Percentiles rank a stretch among this genome's conserved stretches.
Conservation (phyloP, 2,113 vertebrate species). For the Mustelus asterias region DNA sequence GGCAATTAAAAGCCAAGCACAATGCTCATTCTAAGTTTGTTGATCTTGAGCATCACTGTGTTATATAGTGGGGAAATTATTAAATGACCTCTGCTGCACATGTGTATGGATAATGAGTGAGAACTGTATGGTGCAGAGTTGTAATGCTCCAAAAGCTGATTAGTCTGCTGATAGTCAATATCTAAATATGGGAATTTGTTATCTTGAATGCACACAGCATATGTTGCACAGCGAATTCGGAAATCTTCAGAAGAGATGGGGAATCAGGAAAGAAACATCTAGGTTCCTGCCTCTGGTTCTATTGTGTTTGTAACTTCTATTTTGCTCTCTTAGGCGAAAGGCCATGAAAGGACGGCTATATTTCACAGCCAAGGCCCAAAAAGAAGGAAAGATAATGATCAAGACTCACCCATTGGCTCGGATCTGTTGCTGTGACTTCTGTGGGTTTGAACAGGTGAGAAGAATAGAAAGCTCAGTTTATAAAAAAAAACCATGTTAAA, state of each 20-base stretch:
- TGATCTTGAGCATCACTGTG: neutral
- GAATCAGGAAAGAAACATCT: neutral
- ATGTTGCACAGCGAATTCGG: neutral
- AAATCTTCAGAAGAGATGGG: neutral
- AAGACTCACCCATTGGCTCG: constrained; percentile 81
- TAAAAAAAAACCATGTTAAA: neutral
- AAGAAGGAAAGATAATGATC: constrained; percentile 85
- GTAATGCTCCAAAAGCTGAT: neutral
- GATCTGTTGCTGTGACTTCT: constrained; percentile 81
- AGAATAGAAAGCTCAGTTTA: neutral
- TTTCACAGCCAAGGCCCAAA: constrained; percentile 83
- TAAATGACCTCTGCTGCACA: neutral
- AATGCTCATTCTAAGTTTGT: neutral
- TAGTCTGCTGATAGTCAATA: neutral
- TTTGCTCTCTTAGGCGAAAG: constrained; percentile 66
- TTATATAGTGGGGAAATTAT: neutral
- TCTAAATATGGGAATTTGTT: neutral
- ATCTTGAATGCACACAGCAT: neutral
- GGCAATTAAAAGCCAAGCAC: neutral
- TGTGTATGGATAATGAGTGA: neutral
- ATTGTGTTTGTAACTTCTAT: neutral
- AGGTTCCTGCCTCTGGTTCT: neutral
- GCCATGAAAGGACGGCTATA: constrained; percentile 92
- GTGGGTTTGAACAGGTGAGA: constrained; percentile 82
- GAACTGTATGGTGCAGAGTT: neutral